Conservation (phyloP, 2,113 vertebrate genomes). For the Trochalopteron elliotii region DNA sequence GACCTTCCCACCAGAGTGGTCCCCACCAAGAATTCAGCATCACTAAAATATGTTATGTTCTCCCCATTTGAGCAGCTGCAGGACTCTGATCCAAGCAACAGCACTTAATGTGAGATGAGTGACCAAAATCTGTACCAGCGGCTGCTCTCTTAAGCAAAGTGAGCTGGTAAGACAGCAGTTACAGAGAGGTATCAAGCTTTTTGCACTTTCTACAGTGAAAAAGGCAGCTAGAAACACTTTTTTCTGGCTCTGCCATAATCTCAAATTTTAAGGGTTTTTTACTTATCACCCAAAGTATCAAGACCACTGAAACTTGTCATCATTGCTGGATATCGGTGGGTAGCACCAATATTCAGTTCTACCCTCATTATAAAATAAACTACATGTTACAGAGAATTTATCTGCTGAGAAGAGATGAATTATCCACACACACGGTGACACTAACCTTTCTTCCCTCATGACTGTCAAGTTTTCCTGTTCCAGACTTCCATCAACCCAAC, state of each 20-base stretch:
- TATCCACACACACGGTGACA: background rate
- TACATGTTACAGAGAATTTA: background rate
- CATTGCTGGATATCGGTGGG: background rate
- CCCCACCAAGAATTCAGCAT: background rate
- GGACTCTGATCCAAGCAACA: background rate
- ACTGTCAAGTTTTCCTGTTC: background rate
- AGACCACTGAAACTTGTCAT: background rate
- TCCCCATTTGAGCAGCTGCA: background rate
- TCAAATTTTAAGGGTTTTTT: background rate
- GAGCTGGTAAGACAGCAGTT: background rate
- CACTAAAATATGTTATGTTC: background rate
- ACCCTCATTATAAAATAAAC: background rate
- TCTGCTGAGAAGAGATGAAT: background rate
- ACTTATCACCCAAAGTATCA: background rate
- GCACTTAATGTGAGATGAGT: background rate
- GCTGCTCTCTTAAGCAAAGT: background rate
- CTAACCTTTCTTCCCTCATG: background rate
- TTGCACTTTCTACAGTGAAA: background rate
- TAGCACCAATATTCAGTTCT: background rate
- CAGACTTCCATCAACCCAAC: background rate
- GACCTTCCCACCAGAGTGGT: background rate
- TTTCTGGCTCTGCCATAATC: background rate
- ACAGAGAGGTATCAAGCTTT: rapidly evolving
- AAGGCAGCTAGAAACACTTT: background rate
- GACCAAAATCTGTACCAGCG: background rate